Evolutionary conservation across 2,113 vertebrate genomes (phyloP), one percentile per base, ranked within the genome.

Genomic region (Antechinus flavipes): DNA sequence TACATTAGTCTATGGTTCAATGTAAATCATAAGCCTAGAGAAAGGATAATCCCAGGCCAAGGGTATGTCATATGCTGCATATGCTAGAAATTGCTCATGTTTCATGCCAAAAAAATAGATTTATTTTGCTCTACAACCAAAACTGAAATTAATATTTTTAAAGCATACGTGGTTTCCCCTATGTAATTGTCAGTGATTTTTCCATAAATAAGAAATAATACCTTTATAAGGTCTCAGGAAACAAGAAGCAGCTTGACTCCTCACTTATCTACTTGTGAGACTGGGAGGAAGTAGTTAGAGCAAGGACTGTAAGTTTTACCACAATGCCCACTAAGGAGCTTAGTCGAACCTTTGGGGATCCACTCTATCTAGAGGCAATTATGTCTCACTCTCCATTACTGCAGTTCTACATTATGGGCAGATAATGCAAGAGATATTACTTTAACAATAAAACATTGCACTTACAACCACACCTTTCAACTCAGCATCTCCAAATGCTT

Each of bases 401-500:
- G 92, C 93, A 1, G 89, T 93, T 94, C 97, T 98, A 97, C 97
- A 98, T 98, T 98, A 98, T 96, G 56, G 94, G 27, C 92, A 96
- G 96, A 96, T 97, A 96, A 98, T 97, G 98, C 0, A 10, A 95
- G 95, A 97, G 97, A 94, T 95, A 97, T 93, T 96, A 95, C 97
- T 98, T 96, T 96, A 97, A 96, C 95, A 96, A 95, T 97, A 97
- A 98, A 98, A 96, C 95, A 96, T 94, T 97, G 98, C 97, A 97
- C 97, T 98, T 97, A 97, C 47, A 96, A 84, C 96, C 96, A 96
- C 97, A 97, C 98, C 98, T 98, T 98, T 97, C 98, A 95, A 97
- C 96, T 97, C 96, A 97, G 98, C 97, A 91, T 96, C 97, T 97
- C 97, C 97, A 98, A 97, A 97, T 97, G 98, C 97, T 98, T 98